A percentile compares a stretch with the other conserved stretches of the same genome.
Conservation (phyloP, 2,888 invertebrate species). For the Andrena camellia region DNA sequence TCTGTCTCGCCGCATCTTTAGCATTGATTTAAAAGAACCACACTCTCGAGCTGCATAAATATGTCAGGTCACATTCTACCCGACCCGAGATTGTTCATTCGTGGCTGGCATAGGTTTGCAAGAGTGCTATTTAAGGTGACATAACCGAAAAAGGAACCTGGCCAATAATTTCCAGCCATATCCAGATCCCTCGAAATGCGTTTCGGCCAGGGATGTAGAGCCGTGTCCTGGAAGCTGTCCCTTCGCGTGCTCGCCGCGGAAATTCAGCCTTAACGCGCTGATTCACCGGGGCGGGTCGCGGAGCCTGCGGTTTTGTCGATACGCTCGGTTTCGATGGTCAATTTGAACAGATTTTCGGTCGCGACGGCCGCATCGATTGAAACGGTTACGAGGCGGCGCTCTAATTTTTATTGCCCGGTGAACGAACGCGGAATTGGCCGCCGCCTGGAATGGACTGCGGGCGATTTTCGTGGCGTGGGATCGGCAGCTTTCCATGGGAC, state of each 20-base stretch:
- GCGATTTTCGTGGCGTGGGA: slow-evolving; percentile 41
- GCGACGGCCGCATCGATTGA: slow-evolving; percentile 53
- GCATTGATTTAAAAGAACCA: too few species aligned
- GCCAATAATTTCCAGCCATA: too few species aligned
- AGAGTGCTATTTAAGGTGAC: too few species aligned
- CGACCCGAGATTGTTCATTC: too few species aligned
- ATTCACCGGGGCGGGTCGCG: slow-evolving; percentile 33
- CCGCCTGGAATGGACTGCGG: slow-evolving; percentile 8
- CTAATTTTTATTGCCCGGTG: slow-evolving; percentile 54
- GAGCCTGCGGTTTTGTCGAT: slow-evolving; percentile 37
- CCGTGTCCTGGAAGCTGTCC: neutral
- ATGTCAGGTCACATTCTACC: too few species aligned
- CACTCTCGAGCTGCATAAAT: too few species aligned
- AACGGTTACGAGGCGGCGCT: slow-evolving; percentile 48
- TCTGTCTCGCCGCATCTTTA: too few species aligned
- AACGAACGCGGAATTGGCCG: slow-evolving; percentile 55
- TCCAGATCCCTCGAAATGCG: too few species aligned
- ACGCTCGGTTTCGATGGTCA: slow-evolving; percentile 29
- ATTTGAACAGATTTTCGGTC: slow-evolving; percentile 55
- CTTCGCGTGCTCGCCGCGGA: neutral
- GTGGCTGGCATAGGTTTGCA: too few species aligned
- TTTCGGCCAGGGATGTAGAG: too few species aligned
- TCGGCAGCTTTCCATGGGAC: slow-evolving; percentile 24
- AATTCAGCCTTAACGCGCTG: slow-evolving; percentile 28
- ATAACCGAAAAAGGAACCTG: too few species aligned